Evolutionary conservation across 2,113 vertebrate species (phyloP), one percentile per base, ranked within the genome.

Genomic region (Burhinus oedicnemus): DNA sequence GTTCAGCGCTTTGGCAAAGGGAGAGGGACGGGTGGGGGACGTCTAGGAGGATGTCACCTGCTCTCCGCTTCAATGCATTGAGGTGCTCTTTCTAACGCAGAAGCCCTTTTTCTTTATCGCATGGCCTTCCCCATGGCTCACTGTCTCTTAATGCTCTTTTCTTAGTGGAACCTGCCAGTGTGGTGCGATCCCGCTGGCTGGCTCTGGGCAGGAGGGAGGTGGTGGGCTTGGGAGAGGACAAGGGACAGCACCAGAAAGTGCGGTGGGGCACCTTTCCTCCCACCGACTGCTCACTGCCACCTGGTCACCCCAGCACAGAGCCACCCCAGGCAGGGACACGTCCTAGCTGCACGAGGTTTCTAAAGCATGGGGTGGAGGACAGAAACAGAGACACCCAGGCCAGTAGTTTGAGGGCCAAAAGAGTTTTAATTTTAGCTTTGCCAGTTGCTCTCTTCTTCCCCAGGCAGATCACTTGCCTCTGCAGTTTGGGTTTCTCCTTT

Each of bases 361-460:
- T 49, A 27, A 64, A 83, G 62, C 38, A 8, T 1, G 1, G 60
- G 32, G 44, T 60, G 17, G 49, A 79, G 66, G 42, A 51, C 57
- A 71, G 66, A 47, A 68, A 21, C 11, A 64, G 66, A 32, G 70
- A 38, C 65, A 55, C 23, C 16, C 55, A 42, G 45, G 4, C 55
- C 0, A 1, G 38, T 38, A 27, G 18, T 79, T 71, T 81, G 57
- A 87, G 38, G 74, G 84, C 84, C 69, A 51, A 32, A 89, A 62
- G 38, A 27, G 38, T 64, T 93, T 91, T 40, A 78, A 7, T 82
- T 93, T 89, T 81, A 89, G 61, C 47, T 49, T 81, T 78, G 9
- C 23, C 83, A 51, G 77, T 84, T 87, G 61, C 57, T 94, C 18
- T 89, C 69, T 93, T 86, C 77, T 77, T 84, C 55, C 69, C 34